These are phyloP conservation scores for Campoletis sonorensis DNA, from an alignment of 1,140 invertebrate genomes.

Conservation along the genomic window DNA sequence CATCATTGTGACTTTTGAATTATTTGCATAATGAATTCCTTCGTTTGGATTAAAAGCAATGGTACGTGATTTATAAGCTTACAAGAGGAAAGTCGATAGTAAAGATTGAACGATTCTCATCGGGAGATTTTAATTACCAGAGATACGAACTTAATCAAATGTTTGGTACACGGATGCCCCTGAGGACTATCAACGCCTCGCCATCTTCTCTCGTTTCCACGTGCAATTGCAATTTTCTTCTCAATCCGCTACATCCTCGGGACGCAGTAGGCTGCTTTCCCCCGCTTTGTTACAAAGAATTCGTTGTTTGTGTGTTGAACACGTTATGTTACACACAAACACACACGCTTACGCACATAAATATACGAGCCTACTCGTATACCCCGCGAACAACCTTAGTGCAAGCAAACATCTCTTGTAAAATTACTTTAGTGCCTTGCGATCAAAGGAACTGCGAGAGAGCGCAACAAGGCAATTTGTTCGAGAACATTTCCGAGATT, in stretches of 20 bases:
- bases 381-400: not conserved
- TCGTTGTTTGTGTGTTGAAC: not conserved
- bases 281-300: not conserved
- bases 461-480: not conserved
- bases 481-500: not conserved
- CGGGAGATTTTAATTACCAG: not conserved
- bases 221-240: conserved; percentile 24
- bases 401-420: conserved; percentile 9
- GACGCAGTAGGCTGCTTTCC: not conserved
- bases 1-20: no score
- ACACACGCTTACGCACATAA: not conserved
- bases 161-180: conserved; percentile 10
- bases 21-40: not conserved
- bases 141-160: conserved; percentile 10
- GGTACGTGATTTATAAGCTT: not conserved
- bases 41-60: not conserved
- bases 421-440: conserved; percentile 5
- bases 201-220: conserved; percentile 6
- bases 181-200: conserved; percentile 20
- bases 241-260: conserved; percentile 9
- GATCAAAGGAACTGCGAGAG: conserved; percentile 9
- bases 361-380: not conserved
- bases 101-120: not conserved
- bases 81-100: not conserved
- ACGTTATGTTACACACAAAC: not conserved